Evolutionary conservation across 2,888 invertebrate species (phyloP).

Genomic region (Acrobeloides nanus): DNA sequence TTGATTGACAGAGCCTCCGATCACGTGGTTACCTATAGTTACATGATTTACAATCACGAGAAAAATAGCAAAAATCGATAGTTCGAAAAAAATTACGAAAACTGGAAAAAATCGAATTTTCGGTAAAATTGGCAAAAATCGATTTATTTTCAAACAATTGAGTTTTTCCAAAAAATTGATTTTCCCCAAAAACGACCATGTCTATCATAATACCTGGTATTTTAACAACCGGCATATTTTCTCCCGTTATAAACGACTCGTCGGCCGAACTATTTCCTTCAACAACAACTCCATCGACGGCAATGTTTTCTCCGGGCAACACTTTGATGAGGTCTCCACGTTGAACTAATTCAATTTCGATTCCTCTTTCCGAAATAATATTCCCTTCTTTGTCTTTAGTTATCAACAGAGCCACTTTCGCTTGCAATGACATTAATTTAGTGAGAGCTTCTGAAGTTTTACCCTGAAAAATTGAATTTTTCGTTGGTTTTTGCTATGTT

Average conservation of each 20-base stretch:
- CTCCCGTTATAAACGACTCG: slow-evolving; percentile 92
- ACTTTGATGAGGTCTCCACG: slow-evolving; percentile 49
- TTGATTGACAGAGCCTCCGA: slow-evolving; percentile 94
- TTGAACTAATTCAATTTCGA: slow-evolving; percentile 71
- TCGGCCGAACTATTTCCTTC: slow-evolving; percentile 84
- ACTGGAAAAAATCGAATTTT: too few relatives aligned
- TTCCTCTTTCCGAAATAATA: slow-evolving; percentile 57
- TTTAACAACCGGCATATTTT: slow-evolving; percentile 92
- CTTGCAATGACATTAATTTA: slow-evolving; percentile 83
- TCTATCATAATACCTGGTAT: slow-evolving; percentile 57
- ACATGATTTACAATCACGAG: too few relatives aligned
- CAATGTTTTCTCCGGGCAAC: slow-evolving; percentile 88
- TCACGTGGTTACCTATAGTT: slow-evolving; percentile 66
- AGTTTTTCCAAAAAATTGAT: not conserved
- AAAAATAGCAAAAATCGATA: too few relatives aligned
- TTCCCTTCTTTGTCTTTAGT: slow-evolving; percentile 66
- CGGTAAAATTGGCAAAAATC: too few relatives aligned
- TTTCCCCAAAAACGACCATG: not conserved
- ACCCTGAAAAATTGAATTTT: slow-evolving; percentile 70
- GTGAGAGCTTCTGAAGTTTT: slow-evolving; percentile 96
- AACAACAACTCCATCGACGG: slow-evolving; percentile 87
- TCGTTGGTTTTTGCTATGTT: too few relatives aligned
- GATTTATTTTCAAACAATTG: not conserved
- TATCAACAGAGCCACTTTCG: slow-evolving; percentile 84
- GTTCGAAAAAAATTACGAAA: too few relatives aligned